A percentile compares a stretch with the other conserved stretches of the same genome.
These are phyloP conservation scores for Drosophila ohnishii DNA, from an alignment of 1,140 invertebrate genomes.

Conservation along the genomic window DNA sequence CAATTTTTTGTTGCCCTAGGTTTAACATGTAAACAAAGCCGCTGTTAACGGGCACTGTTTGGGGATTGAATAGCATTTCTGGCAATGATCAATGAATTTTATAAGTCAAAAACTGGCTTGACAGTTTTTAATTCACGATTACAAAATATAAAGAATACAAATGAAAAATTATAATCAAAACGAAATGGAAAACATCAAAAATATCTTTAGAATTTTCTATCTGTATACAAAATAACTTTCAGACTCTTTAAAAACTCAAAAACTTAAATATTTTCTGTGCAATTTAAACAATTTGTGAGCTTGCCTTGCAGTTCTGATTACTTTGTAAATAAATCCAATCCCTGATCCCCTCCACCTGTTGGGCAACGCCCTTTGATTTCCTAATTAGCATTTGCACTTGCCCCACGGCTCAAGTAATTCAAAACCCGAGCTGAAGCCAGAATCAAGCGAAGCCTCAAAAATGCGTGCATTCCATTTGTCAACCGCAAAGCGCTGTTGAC, in stretches of 20 bases:
- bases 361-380: neutral
- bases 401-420: slow-evolving; percentile 12
- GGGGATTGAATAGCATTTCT: neutral
- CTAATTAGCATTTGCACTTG: neutral
- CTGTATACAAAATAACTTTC: too few species aligned
- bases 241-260: too few species aligned
- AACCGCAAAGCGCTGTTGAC: slow-evolving; percentile 20
- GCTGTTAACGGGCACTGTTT: slow-evolving; percentile 17
- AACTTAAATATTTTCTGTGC: neutral
- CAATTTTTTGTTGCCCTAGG: slow-evolving; percentile 36
- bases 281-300: neutral
- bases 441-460: slow-evolving; percentile 31
- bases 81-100: neutral
- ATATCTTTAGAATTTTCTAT: neutral
- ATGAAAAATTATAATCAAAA: neutral
- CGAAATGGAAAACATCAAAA: too few species aligned
- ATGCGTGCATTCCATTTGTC: slow-evolving; percentile 28
- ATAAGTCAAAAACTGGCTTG: neutral
- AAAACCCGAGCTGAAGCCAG: slow-evolving; percentile 10
- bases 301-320: neutral
- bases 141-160: too few species aligned
- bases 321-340: neutral
- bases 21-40: slow-evolving; percentile 55
- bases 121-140: too few species aligned
- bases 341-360: slow-evolving; percentile 5